These are phyloP conservation scores for Galerucella nymphaeae DNA, from an alignment of 2,888 invertebrate species.

Conservation along the genomic window DNA sequence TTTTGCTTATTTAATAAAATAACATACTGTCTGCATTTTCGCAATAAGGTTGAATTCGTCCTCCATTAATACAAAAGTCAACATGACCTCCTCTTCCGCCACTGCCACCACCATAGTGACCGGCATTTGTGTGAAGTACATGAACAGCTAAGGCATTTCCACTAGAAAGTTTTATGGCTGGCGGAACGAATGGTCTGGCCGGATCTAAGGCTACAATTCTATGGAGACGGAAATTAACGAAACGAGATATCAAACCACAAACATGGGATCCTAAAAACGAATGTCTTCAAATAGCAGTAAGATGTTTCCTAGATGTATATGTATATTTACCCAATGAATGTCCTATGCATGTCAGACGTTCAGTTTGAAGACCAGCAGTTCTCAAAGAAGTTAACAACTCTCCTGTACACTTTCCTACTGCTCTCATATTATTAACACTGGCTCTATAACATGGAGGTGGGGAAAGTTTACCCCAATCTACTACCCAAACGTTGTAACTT, in stretches of 20 bases:
- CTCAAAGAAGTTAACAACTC: slow-evolving; percentile 73
- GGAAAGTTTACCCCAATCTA: slow-evolving; percentile 81
- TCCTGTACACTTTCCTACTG: slow-evolving; percentile 78
- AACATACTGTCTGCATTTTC: slow-evolving; percentile 74
- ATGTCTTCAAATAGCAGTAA: too few relatives aligned
- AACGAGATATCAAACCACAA: slow-evolving; percentile 81
- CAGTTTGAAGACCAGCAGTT: slow-evolving; percentile 73
- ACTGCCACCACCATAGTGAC: slow-evolving; percentile 81
- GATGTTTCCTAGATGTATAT: too few relatives aligned
- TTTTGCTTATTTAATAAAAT: neutral
- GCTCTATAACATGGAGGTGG: slow-evolving; percentile 76
- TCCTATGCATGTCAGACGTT: slow-evolving; percentile 79
- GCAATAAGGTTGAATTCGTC: slow-evolving; percentile 79
- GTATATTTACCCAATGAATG: slow-evolving; percentile 68
- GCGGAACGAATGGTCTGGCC: slow-evolving; percentile 77
- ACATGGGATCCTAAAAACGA: slow-evolving; percentile 73
- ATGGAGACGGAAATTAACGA: slow-evolving; percentile 77
- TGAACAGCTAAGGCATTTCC: slow-evolving; percentile 83
- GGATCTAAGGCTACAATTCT: slow-evolving; percentile 81
- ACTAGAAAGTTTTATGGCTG: slow-evolving; percentile 69
- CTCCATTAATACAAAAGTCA: too few relatives aligned
- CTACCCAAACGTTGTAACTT: slow-evolving; percentile 80
- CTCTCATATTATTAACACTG: slow-evolving; percentile 79
- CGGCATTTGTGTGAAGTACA: slow-evolving; percentile 83
- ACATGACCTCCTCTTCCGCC: slow-evolving; percentile 67